Conservation (phyloP, 1,140 invertebrate species). For the Zaprionus lachaisei region DNA sequence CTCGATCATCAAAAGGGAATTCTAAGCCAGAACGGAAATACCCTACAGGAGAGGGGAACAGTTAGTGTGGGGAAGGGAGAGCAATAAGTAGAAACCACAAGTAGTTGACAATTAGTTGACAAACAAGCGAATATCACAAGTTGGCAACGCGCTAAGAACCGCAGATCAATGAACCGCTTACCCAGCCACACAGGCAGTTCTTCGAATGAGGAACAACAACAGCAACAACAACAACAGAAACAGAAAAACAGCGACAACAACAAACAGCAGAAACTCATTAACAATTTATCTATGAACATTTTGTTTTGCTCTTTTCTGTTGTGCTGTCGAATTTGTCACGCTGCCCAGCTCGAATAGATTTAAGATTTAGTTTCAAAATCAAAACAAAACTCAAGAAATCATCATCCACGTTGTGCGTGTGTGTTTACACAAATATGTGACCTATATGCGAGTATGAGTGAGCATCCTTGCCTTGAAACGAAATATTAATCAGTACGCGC, state of each 20-base stretch:
- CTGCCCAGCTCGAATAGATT: constrained; percentile 54
- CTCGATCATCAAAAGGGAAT: constrained; percentile 43
- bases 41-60: not conserved
- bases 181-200: constrained; percentile 53
- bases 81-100: constrained; percentile 5
- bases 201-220: constrained; percentile 33
- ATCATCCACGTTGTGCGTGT: constrained; percentile 51
- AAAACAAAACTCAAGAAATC: constrained; percentile 52
- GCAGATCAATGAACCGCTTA: constrained; percentile 70
- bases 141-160: constrained; percentile 15
- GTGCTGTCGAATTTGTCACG: constrained; percentile 64
- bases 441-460: constrained; percentile 19
- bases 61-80: not conserved
- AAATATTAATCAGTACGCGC: constrained; percentile 14
- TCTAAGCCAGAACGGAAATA: constrained; percentile 33
- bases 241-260: not conserved
- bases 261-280: constrained; percentile 73
- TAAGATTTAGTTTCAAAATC: constrained; percentile 69
- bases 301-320: constrained; percentile 32
- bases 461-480: constrained; percentile 72
- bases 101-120: constrained; percentile 37
- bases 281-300: constrained; percentile 52
- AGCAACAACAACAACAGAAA: constrained; percentile 6
- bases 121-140: constrained; percentile 44
- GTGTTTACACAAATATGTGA: constrained; percentile 21